phyloP scores from a whole-genome alignment of 2,888 invertebrate genomes.

The Lithophane leautieri region DNA sequence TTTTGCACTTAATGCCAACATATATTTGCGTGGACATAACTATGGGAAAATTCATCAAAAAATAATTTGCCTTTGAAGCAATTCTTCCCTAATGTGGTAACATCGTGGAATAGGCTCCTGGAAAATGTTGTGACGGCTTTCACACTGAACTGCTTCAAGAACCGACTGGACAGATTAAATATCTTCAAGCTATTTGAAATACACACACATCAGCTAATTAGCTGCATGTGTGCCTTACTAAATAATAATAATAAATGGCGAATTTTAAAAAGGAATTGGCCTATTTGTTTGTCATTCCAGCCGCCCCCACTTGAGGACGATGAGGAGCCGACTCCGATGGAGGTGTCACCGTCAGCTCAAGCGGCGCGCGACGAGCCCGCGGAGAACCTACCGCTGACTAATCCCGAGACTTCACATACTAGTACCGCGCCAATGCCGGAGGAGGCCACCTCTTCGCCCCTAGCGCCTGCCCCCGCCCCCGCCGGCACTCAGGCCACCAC shows the following conservation, averaged over 20 bases:
- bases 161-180: no score
- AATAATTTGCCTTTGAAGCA: background rate
- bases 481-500: conserved; percentile 35
- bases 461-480: background rate
- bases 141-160: background rate
- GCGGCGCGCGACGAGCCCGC: conserved; percentile 45
- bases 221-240: background rate
- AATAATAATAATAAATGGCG: background rate
- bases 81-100: background rate
- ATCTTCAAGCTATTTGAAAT: background rate
- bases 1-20: no score
- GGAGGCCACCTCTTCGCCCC: background rate
- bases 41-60: background rate
- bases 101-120: background rate
- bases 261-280: background rate
- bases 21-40: background rate
- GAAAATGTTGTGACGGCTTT: no score
- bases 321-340: conserved; percentile 63
- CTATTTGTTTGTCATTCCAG: conserved; percentile 23
- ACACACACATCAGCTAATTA: background rate
- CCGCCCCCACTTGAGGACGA: conserved; percentile 7
- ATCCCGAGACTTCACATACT: conserved; percentile 19
- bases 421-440: conserved; percentile 2
- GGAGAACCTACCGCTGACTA: conserved; percentile 18
- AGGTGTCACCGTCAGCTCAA: conserved; percentile 53